These are phyloP conservation scores for Lepidurus apus DNA, from an alignment of 1,140 invertebrate species.

Conservation along the genomic window DNA sequence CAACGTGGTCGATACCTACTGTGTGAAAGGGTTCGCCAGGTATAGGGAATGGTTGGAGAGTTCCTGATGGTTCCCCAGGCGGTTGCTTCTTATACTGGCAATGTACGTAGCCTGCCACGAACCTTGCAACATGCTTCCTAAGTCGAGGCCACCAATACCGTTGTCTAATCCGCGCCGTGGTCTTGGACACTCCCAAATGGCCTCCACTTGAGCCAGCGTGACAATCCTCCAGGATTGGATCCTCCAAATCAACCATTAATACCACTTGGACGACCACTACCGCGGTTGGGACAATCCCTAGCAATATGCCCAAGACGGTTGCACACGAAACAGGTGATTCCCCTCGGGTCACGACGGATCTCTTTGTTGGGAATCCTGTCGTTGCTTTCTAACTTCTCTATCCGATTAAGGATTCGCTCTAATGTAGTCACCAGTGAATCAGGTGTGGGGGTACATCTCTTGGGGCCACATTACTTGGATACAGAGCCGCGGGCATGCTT, in stretches of 20 bases:
- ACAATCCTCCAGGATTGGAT: neutral
- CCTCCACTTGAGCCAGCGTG: neutral
- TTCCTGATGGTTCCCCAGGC: slow-evolving; percentile 2
- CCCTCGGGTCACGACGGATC: neutral
- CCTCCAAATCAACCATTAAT: no score
- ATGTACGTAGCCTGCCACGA: neutral
- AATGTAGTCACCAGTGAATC: neutral
- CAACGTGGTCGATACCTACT: neutral
- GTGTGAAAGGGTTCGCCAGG: slow-evolving; percentile 11
- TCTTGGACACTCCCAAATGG: neutral
- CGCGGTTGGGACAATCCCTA: slow-evolving; percentile 62
- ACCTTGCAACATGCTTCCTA: slow-evolving; percentile 13
- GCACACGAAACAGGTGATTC: slow-evolving; percentile 69
- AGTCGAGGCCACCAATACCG: slow-evolving; percentile 25
- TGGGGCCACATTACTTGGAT: neutral
- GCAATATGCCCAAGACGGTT: slow-evolving; percentile 84
- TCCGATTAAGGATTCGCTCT: neutral
- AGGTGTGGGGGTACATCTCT: neutral
- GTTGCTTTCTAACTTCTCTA: neutral
- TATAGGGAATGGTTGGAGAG: slow-evolving; percentile 28
- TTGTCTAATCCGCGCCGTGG: neutral
- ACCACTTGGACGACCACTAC: no score
- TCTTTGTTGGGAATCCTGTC: neutral
- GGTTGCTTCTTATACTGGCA: slow-evolving; percentile 19
- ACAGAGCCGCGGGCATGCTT: neutral